A percentile compares a stretch with the other conserved stretches of the same genome.
Evolutionary conservation across 2,888 invertebrate genomes (phyloP).

Genomic region (Limnephilus auricula): DNA sequence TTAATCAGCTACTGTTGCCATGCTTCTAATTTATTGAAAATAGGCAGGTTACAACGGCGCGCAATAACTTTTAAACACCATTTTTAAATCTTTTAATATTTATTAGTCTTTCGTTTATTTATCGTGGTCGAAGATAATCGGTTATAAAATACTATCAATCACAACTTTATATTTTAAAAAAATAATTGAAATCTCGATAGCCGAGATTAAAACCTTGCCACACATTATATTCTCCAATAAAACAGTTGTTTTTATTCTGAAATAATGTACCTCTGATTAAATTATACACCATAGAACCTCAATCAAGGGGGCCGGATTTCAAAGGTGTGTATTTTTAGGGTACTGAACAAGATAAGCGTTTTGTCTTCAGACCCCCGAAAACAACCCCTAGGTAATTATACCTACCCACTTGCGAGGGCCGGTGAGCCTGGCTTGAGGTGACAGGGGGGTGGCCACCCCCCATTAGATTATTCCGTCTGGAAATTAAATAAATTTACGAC

Average conservation of each 20-base stretch:
- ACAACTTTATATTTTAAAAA: not conserved
- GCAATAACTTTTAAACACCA: too few relatives aligned
- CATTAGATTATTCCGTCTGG: constrained; percentile 19
- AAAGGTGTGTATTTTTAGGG: constrained; percentile 24
- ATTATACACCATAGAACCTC: constrained; percentile 13
- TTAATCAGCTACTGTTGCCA: too few relatives aligned
- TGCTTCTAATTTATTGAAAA: too few relatives aligned
- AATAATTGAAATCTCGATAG: too few relatives aligned
- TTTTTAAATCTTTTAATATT: too few relatives aligned
- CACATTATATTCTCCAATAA: not conserved
- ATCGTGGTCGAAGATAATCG: too few relatives aligned
- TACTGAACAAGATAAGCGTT: constrained; percentile 34
- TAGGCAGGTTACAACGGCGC: too few relatives aligned
- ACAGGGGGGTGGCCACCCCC: not conserved
- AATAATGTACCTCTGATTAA: not conserved
- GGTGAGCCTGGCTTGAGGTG: not conserved
- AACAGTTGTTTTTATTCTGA: not conserved
- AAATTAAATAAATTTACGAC: constrained; percentile 25
- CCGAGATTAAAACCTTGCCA: not conserved
- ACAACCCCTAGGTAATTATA: constrained; percentile 25
- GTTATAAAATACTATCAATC: too few relatives aligned
- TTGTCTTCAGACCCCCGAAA: not conserved
- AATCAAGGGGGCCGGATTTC: constrained; percentile 6
- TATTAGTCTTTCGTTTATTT: too few relatives aligned
- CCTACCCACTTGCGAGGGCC: not conserved